Conservation (phyloP, 2,888 invertebrate species). For the Acronicta psi region DNA sequence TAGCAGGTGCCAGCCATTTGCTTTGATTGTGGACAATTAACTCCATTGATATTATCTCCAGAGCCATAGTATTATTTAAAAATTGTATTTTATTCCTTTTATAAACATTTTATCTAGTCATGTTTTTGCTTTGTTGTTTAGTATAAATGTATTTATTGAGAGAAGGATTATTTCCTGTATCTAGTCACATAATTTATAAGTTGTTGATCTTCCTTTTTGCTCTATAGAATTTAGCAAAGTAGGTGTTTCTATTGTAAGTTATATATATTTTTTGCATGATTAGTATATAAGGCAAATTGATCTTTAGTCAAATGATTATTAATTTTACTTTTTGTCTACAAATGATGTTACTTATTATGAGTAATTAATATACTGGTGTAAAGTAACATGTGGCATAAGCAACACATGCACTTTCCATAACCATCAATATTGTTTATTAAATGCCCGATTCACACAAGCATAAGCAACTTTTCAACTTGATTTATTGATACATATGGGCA, state of each 20-base stretch:
- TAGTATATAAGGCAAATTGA: slow-evolving; percentile 10
- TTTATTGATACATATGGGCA: no score
- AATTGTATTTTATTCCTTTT: slow-evolving; percentile 19
- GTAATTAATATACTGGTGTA: background rate
- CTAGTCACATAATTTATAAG: slow-evolving; percentile 49
- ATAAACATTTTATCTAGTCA: slow-evolving; percentile 48
- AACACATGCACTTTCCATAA: no score
- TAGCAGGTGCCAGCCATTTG: slow-evolving; percentile 29
- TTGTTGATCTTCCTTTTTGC: slow-evolving; percentile 50
- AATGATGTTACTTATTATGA: background rate
- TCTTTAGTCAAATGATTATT: no score
- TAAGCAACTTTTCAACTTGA: no score
- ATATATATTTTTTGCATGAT: background rate
- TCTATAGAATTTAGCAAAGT: slow-evolving; percentile 25
- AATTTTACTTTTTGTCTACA: no score
- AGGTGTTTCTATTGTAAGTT: slow-evolving; percentile 16
- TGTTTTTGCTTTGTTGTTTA: slow-evolving; percentile 32
- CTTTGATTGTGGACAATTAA: background rate
- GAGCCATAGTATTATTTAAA: slow-evolving; percentile 7
- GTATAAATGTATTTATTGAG: slow-evolving; percentile 23
- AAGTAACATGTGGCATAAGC: no score
- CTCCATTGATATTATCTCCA: slow-evolving; percentile 7
- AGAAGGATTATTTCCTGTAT: slow-evolving; percentile 34
- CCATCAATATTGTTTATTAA: no score
- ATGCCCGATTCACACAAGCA: no score